Evolutionary conservation across 2,888 invertebrate genomes (phyloP).

Genomic region (Euphydryas editha): DNA sequence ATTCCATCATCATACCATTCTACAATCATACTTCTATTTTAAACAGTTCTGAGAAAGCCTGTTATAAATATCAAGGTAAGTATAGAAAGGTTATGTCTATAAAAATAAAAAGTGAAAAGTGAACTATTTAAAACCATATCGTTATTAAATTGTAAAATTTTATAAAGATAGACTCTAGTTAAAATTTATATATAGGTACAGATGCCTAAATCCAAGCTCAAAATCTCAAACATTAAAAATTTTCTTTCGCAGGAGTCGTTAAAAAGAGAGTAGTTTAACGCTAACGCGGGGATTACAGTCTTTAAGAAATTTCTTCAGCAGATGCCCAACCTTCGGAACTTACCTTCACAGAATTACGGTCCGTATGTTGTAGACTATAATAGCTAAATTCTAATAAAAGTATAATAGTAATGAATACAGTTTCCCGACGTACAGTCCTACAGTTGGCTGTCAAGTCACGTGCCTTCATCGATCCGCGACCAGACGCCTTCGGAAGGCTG

Average conservation of each 20-base stretch:
- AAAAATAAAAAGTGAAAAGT: too few relatives aligned
- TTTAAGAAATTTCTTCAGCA: constrained; percentile 31
- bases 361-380: background rate
- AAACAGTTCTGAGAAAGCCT: too few relatives aligned
- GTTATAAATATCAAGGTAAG: too few relatives aligned
- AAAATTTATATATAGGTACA: background rate
- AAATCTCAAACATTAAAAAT: constrained; percentile 18
- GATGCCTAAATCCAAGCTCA: constrained; percentile 8
- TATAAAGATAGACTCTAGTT: background rate
- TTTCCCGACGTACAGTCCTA: constrained; percentile 1
- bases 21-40: too few relatives aligned
- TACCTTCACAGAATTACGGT: background rate
- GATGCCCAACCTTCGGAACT: background rate
- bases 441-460: constrained; percentile 45
- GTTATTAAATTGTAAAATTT: background rate
- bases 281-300: constrained; percentile 32
- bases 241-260: constrained; percentile 24
- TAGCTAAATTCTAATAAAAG: constrained; percentile 6
- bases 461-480: constrained; percentile 43
- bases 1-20: too few relatives aligned
- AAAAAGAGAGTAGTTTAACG: constrained; percentile 25
- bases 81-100: too few relatives aligned
- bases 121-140: background rate
- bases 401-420: constrained; percentile 2
- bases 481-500: constrained; percentile 31